Conservation (phyloP, 2,113 vertebrate species). For the Coracopsis vasa region DNA sequence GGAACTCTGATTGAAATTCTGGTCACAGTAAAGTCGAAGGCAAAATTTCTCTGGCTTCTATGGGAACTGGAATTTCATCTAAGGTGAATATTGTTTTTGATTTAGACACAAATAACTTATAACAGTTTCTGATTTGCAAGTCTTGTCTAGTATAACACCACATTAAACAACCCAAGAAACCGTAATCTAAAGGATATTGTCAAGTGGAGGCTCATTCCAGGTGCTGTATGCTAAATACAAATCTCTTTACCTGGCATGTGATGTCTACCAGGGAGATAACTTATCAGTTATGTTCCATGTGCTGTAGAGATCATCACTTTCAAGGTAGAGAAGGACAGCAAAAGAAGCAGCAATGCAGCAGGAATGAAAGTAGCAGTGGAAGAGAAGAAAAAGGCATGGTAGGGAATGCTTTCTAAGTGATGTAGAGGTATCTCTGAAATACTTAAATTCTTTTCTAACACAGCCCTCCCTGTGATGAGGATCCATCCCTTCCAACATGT, state of each 20-base stretch:
- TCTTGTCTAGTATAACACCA: background rate
- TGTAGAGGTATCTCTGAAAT: background rate
- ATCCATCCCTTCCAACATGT: background rate
- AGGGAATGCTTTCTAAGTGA: background rate
- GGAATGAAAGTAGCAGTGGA: background rate
- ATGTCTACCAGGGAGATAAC: background rate
- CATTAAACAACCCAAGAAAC: conserved; percentile 20
- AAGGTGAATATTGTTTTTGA: conserved; percentile 26
- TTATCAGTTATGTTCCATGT: background rate
- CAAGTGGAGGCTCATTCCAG: background rate
- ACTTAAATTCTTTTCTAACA: background rate
- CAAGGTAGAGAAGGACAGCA: background rate
- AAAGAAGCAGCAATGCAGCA: background rate
- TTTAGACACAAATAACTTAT: conserved; percentile 21
- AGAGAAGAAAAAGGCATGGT: background rate
- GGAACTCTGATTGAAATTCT: conserved; percentile 35
- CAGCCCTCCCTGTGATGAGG: background rate
- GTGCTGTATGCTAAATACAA: background rate
- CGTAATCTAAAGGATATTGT: background rate
- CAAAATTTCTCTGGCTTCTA: conserved; percentile 40
- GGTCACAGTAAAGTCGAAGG: background rate
- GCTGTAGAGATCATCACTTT: background rate
- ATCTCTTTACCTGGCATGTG: background rate
- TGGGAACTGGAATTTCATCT: conserved; percentile 28
- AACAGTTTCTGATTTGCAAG: conserved; percentile 10